Base-by-base conservation (phyloP, 2,797 vertebrate genomes). In the Fratercula arctica region DNA sequence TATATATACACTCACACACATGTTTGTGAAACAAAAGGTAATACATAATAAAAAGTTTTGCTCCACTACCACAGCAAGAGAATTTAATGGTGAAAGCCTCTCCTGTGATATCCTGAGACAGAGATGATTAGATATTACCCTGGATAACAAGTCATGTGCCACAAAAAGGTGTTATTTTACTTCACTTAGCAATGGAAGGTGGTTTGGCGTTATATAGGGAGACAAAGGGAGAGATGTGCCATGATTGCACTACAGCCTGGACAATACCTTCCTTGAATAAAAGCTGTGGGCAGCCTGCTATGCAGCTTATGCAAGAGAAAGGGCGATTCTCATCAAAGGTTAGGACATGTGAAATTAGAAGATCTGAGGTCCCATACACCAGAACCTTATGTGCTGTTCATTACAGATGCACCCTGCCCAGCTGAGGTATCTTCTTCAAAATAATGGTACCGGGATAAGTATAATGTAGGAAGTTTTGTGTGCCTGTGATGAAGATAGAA, bases 1-100 rank as follows among this genome's bases (percentile, higher is more conserved):
- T 12, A 2, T 60, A 7, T 59, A 26, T 18, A 37, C 7, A 60
- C 2, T 35, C 1, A n/a, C 11, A 37, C 2, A 41, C 1, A n/a
- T 35, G 64, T 81, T 51, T 77, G 50, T 54, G 53, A 60, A 81
- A 33, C 16, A 79, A 64, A 69, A 69, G 6, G 6, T 59, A 69
- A 43, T 61, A 43, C 3, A 13, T 60, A 63, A 26, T 46, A 26
- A 24, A 89, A 89, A 66, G 5, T 54, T 94, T 60, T 89, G 8
- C 25, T 66, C 13, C 33, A 28, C 25, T 35, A 28, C 14, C 16
- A 24, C 4, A 21, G 12, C 11, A 48, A 63, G 29, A 81, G 3
- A 67, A 46, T 77, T 80, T 67, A 68, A 56, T 45, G 26, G 33
- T 70, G 35, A 60, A 15, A 54, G 11, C 24, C 17, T 76, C 15